A percentile compares a stretch with the other conserved stretches of the same genome.
Evolutionary conservation across 2,113 vertebrate genomes (phyloP).

Genomic region (Condylura cristata): DNA sequence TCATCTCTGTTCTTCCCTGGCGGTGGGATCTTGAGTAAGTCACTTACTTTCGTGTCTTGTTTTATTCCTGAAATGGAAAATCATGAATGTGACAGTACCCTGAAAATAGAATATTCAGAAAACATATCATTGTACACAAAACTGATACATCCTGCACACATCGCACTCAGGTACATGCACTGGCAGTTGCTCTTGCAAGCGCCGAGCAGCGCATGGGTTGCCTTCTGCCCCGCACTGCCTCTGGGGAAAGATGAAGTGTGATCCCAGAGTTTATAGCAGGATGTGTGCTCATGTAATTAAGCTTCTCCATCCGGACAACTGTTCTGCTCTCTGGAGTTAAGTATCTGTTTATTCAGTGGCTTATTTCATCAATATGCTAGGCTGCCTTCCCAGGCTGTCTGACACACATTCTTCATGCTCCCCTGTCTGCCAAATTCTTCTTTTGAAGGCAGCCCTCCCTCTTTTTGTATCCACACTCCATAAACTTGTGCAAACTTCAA

Average conservation of each 20-base stretch:
- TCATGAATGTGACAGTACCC: not conserved
- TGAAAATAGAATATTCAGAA: slow-evolving; percentile 3
- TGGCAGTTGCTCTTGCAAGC: not conserved
- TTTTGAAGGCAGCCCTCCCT: not conserved
- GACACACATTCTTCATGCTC: not conserved
- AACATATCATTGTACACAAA: not conserved
- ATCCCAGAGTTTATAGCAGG: not conserved
- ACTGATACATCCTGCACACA: not conserved
- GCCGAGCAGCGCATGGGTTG: not conserved
- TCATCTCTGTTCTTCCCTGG: not conserved
- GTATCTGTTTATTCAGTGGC: slow-evolving; percentile 42
- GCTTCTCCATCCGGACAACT: not conserved
- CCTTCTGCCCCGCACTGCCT: not conserved
- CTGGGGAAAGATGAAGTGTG: not conserved
- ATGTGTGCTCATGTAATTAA: not conserved
- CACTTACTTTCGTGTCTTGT: not conserved
- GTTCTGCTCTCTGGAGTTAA: slow-evolving; percentile 40
- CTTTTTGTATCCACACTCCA: slow-evolving; percentile 9
- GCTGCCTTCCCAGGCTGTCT: not conserved
- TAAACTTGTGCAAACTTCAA: slow-evolving; percentile 22
- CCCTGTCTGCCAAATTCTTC: slow-evolving; percentile 28
- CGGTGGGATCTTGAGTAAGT: not conserved
- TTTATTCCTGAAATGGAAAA: not conserved
- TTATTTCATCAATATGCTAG: slow-evolving; percentile 60
- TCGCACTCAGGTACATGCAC: not conserved